Conservation (phyloP, 1,140 invertebrate species). For the Agrypnia vestita region DNA sequence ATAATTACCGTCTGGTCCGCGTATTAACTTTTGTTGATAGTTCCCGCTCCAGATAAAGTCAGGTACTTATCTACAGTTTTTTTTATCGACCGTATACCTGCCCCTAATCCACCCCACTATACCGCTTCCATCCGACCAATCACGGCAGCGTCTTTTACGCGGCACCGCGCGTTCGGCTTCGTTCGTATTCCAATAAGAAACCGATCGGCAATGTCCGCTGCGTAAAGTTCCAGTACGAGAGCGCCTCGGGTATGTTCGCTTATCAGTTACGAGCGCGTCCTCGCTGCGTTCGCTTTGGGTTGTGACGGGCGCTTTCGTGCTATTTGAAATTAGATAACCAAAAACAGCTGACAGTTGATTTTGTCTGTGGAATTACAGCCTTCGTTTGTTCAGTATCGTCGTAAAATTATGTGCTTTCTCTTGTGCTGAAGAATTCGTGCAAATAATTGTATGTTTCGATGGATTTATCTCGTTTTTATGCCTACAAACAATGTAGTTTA, state of each 20-base stretch:
- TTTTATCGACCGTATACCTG: slow-evolving; percentile 40
- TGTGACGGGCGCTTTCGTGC: background rate
- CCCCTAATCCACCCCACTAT: slow-evolving; percentile 21
- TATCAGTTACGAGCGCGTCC: slow-evolving; percentile 31
- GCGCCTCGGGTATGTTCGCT: slow-evolving; percentile 22
- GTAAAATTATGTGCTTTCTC: too few relatives aligned
- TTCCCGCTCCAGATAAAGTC: slow-evolving; percentile 8
- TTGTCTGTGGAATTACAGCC: background rate
- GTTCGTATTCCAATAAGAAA: slow-evolving; percentile 33
- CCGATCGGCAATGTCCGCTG: slow-evolving; percentile 16
- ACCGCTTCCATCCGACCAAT: slow-evolving; percentile 14
- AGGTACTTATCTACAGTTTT: slow-evolving; percentile 18
- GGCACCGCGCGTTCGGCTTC: slow-evolving; percentile 18
- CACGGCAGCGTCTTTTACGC: slow-evolving; percentile 19
- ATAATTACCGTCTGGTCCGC: background rate
- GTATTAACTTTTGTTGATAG: slow-evolving; percentile 28
- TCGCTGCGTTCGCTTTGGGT: slow-evolving; percentile 5
- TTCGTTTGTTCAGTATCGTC: too few relatives aligned
- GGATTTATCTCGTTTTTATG: too few relatives aligned
- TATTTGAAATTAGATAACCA: slow-evolving; percentile 26
- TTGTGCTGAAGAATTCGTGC: too few relatives aligned
- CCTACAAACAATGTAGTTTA: too few relatives aligned
- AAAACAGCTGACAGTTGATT: slow-evolving; percentile 39
- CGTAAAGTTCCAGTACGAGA: slow-evolving; percentile 23
- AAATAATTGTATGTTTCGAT: too few relatives aligned